These are phyloP conservation scores for Lamellibrachia luymesi DNA, from an alignment of 1,140 invertebrate genomes.

Conservation along the genomic window DNA sequence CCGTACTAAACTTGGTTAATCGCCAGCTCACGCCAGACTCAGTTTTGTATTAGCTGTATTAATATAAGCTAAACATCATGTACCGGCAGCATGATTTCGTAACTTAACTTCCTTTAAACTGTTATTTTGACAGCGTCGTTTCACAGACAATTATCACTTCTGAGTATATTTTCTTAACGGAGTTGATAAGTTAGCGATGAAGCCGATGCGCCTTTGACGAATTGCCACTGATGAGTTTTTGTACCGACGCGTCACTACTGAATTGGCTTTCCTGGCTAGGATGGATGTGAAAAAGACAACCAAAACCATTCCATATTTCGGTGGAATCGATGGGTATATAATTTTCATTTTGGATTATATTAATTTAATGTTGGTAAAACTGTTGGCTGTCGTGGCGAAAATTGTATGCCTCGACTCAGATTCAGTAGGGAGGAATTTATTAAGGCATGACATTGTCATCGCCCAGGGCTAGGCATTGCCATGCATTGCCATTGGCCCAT, in stretches of 20 bases:
- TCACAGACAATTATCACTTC: too few relatives aligned
- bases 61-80: too few relatives aligned
- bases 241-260: background rate
- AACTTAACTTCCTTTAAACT: too few relatives aligned
- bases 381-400: too few relatives aligned
- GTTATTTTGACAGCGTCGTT: too few relatives aligned
- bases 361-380: background rate
- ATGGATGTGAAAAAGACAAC: too few relatives aligned
- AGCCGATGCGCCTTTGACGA: background rate
- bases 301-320: background rate
- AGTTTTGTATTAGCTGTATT: background rate
- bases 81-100: too few relatives aligned
- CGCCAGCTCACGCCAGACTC: background rate
- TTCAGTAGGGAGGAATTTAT: too few relatives aligned
- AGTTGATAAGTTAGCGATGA: background rate
- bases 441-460: too few relatives aligned
- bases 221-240: background rate
- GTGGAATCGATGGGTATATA: constrained; percentile 20
- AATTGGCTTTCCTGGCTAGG: background rate
- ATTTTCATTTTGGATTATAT: background rate
- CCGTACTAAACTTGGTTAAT: background rate
- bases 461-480: too few relatives aligned
- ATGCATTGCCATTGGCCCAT: too few relatives aligned
- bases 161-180: background rate
- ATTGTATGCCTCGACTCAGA: too few relatives aligned